Evolutionary conservation across 2,113 vertebrate species (phyloP).

Genomic region (Herpetotheres cachinnans): DNA sequence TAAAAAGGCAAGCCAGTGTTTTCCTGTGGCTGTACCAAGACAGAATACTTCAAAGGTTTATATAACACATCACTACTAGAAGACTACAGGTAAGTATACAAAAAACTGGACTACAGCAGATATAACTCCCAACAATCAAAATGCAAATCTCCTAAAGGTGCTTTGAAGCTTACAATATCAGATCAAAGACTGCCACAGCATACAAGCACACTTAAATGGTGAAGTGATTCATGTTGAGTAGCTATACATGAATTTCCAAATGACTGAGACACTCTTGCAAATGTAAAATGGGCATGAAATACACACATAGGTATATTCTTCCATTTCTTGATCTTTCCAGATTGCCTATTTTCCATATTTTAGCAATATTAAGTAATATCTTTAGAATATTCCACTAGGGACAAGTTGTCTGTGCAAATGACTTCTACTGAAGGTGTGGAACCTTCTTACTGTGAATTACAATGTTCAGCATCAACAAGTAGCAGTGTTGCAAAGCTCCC

Average conservation of each 20-base stretch:
- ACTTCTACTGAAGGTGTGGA: not conserved
- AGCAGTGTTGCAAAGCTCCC: not conserved
- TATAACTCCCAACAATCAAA: not conserved
- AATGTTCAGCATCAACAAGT: not conserved
- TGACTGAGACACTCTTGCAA: not conserved
- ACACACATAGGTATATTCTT: not conserved
- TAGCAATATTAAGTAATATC: not conserved
- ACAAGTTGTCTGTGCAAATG: not conserved
- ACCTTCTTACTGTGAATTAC: not conserved
- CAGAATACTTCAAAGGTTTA: not conserved
- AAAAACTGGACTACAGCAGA: not conserved
- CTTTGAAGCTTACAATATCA: not conserved
- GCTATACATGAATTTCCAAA: not conserved
- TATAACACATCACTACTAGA: not conserved
- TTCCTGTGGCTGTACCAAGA: not conserved
- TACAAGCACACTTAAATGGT: not conserved
- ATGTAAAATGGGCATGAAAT: not conserved
- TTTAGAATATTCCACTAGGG: not conserved
- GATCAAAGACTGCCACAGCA: not conserved
- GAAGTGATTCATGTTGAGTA: not conserved
- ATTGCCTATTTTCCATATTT: not conserved
- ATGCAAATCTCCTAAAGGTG: not conserved
- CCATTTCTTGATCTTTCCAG: not conserved
- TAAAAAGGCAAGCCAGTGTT: not conserved
- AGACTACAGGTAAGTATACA: not conserved